Conservation (phyloP, 2,113 vertebrate genomes). For the Lonchura striata region DNA sequence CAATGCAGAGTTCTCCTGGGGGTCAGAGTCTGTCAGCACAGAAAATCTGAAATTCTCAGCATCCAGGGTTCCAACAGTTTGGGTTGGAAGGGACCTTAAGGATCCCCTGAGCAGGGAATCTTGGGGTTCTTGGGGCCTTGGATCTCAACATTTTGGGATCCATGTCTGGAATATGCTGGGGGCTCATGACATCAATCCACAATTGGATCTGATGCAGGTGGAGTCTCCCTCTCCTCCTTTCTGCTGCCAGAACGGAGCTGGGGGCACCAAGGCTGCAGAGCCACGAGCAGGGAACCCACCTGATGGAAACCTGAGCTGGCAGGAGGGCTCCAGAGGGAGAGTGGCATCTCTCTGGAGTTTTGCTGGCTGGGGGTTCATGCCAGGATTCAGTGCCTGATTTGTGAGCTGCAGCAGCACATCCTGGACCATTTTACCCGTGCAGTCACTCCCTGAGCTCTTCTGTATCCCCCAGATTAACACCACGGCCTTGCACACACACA, state of each 20-base stretch:
- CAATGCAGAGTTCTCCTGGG: neutral
- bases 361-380: accelerated
- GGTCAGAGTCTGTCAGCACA: neutral
- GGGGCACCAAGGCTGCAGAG: neutral
- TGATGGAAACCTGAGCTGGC: neutral
- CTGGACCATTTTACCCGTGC: neutral
- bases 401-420: neutral
- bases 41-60: neutral
- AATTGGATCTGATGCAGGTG: neutral
- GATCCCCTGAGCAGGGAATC: neutral
- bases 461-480: neutral
- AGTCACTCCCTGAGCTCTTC: neutral
- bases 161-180: neutral
- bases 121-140: neutral
- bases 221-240: neutral
- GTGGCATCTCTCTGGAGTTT: neutral
- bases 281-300: neutral
- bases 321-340: neutral
- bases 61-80: neutral
- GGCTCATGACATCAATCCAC: neutral
- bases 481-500: neutral
- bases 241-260: neutral
- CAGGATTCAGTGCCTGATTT: neutral
- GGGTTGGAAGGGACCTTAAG: neutral
- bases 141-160: neutral